Evolutionary conservation across 2,888 invertebrate genomes (phyloP).

Genomic region (Hoplodrina blanda): DNA sequence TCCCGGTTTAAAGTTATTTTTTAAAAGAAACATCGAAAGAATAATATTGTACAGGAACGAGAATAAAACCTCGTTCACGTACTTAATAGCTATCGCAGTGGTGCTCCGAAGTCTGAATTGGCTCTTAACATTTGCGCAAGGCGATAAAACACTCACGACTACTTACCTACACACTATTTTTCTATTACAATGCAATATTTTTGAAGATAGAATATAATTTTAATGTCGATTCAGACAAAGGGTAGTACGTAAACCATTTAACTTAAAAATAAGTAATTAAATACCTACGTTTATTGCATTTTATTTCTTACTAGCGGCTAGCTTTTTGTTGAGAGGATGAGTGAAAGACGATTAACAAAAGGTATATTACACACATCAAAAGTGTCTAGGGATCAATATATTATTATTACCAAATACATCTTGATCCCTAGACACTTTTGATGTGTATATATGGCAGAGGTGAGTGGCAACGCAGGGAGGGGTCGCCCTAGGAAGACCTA

Average conservation of each 20-base stretch:
- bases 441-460: too few relatives aligned
- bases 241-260: too few relatives aligned
- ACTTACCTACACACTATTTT: slow-evolving; percentile 11
- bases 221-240: too few relatives aligned
- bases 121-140: slow-evolving; percentile 36
- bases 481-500: too few relatives aligned
- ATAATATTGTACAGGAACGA: slow-evolving; percentile 16
- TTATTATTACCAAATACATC: too few relatives aligned
- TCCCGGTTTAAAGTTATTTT: not conserved
- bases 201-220: not conserved
- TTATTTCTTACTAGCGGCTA: not conserved
- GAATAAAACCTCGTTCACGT: slow-evolving; percentile 31
- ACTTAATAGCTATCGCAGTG: slow-evolving; percentile 14
- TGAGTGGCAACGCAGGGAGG: too few relatives aligned
- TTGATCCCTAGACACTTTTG: too few relatives aligned
- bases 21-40: not conserved
- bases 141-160: slow-evolving; percentile 33
- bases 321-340: too few relatives aligned
- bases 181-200: slow-evolving; percentile 5
- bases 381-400: too few relatives aligned
- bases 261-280: not conserved
- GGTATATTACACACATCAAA: too few relatives aligned
- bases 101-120: slow-evolving; percentile 43
- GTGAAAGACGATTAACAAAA: too few relatives aligned
- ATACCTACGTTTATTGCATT: not conserved